Percentiles rank a stretch among this genome's conserved stretches.
These are phyloP conservation scores for Callionymus lyra DNA, from an alignment of 2,113 vertebrate species.

Conservation along the genomic window DNA sequence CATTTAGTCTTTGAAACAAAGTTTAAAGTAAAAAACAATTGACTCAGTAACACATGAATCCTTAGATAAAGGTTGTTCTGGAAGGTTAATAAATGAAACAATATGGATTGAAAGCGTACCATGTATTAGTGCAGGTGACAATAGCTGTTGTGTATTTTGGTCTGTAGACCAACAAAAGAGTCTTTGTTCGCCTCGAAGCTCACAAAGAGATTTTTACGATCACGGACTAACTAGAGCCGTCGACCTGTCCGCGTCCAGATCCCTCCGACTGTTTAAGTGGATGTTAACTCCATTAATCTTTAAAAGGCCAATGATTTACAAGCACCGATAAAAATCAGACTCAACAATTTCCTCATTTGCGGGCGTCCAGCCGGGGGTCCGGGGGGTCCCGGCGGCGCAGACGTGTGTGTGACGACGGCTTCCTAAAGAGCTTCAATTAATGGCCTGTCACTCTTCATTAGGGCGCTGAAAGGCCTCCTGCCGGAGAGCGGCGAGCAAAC, in stretches of 20 bases:
- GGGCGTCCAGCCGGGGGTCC: slow-evolving; percentile 24
- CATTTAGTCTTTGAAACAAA: no score
- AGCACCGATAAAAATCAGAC: slow-evolving; percentile 42
- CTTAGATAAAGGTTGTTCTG: no score
- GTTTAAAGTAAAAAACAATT: no score
- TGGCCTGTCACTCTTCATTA: slow-evolving; percentile 74
- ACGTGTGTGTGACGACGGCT: slow-evolving; percentile 77
- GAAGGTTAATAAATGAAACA: no score
- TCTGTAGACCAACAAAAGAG: no score
- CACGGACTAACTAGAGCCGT: slow-evolving; percentile 2
- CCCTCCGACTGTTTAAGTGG: no score
- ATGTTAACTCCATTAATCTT: slow-evolving; percentile 1
- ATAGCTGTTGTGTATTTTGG: no score
- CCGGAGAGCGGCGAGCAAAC: slow-evolving; percentile 75
- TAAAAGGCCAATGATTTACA: slow-evolving; percentile 26
- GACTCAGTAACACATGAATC: no score
- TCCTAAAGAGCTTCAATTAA: slow-evolving; percentile 77
- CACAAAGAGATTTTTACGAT: no score
- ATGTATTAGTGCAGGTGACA: no score
- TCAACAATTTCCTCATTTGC: slow-evolving; percentile 35
- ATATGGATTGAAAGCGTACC: no score
- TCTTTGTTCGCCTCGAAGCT: no score
- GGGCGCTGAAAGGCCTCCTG: slow-evolving; percentile 58
- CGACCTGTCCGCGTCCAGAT: slow-evolving; percentile 1
- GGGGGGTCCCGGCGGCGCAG: slow-evolving; percentile 63